phyloP scores from a whole-genome alignment of 2,797 vertebrate genomes.

The Gambusia yucatana region DNA sequence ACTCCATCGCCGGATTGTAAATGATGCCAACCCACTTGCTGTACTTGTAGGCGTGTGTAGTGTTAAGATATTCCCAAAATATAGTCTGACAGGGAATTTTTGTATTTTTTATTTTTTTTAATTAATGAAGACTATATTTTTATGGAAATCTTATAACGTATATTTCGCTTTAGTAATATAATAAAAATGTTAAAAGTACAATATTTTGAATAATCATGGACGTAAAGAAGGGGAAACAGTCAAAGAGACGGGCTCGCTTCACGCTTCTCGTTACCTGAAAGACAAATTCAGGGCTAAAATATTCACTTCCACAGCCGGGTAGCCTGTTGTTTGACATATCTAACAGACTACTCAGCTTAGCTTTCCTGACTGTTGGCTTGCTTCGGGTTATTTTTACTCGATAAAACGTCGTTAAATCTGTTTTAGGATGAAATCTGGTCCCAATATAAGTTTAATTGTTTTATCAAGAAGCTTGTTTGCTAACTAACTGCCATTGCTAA shows the following conservation, averaged over 20 bases:
- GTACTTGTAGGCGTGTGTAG: not conserved
- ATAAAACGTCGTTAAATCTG: not conserved
- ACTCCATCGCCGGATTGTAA: not conserved
- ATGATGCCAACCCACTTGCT: not conserved
- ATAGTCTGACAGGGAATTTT: not conserved
- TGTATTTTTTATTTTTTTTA: too few relatives aligned
- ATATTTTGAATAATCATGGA: accelerated
- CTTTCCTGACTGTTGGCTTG: slow-evolving; percentile 28
- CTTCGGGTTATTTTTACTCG: not conserved
- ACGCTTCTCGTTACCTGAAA: slow-evolving; percentile 5
- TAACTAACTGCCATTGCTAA: slow-evolving; percentile 10
- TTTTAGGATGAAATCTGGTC: too few relatives aligned
- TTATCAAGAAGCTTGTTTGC: not conserved
- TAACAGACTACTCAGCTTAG: slow-evolving; percentile 36
- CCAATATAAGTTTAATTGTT: not conserved
- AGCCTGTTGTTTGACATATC: slow-evolving; percentile 59
- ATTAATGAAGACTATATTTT: accelerated
- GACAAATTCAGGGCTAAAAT: not conserved
- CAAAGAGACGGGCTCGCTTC: accelerated
- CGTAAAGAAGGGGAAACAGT: accelerated
- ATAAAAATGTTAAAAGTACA: accelerated
- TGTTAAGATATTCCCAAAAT: not conserved
- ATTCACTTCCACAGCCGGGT: accelerated
- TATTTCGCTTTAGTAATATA: accelerated
- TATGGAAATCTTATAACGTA: accelerated